Conservation (phyloP, 2,888 invertebrate genomes). For the Sepiola atlantica region DNA sequence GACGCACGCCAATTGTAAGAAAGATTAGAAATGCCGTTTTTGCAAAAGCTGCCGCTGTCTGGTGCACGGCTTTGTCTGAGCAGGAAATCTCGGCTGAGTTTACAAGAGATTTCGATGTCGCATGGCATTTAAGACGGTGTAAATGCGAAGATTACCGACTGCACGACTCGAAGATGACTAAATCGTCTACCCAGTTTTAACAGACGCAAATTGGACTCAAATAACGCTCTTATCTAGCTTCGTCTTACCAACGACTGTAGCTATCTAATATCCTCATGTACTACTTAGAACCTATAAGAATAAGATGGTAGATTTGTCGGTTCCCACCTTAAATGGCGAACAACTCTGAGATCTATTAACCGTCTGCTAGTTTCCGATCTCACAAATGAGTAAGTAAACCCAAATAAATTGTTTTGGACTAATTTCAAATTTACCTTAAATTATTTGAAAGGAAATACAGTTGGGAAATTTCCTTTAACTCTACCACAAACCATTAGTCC, state of each 20-base stretch:
- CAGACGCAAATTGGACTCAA: neutral
- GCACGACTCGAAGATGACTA: neutral
- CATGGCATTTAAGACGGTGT: neutral
- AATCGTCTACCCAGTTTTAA: neutral
- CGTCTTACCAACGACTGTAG: neutral
- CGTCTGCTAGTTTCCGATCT: too few relatives aligned
- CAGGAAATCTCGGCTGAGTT: neutral
- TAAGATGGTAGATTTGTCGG: too few relatives aligned
- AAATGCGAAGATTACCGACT: constrained; percentile 2
- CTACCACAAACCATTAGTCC: too few relatives aligned
- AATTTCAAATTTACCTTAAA: too few relatives aligned
- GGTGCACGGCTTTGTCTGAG: neutral
- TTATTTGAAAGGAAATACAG: too few relatives aligned
- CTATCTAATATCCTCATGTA: too few relatives aligned
- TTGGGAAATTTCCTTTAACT: too few relatives aligned
- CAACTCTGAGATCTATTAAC: too few relatives aligned
- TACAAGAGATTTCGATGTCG: neutral
- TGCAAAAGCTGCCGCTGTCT: neutral
- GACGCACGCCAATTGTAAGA: neutral
- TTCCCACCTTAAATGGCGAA: too few relatives aligned
- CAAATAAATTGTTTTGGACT: too few relatives aligned
- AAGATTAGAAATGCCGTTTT: neutral
- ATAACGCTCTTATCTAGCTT: neutral
- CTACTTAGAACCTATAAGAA: too few relatives aligned
- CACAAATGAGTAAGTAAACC: too few relatives aligned